A percentile compares a stretch with the other conserved stretches of the same genome.
phyloP scores from a whole-genome alignment of 2,888 invertebrate species.

The Blastobasis lacticolella region DNA sequence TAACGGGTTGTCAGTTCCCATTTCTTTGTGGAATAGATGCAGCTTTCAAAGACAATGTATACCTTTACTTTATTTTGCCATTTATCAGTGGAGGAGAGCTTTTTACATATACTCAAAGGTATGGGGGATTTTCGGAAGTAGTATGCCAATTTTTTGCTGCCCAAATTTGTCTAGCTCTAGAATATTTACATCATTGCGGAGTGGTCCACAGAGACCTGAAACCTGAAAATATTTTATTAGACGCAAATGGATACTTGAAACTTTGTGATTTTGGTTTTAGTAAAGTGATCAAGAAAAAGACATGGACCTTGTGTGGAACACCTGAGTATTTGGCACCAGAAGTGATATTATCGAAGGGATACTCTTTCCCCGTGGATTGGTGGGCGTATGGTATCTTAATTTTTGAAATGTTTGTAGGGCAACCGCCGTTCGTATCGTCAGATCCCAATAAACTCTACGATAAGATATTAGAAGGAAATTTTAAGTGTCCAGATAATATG shows the following conservation, averaged over 20 bases:
- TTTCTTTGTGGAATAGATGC: constrained; percentile 87
- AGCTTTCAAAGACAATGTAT: constrained; percentile 88
- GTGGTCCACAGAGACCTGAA: constrained; percentile 92
- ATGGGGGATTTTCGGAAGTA: constrained; percentile 78
- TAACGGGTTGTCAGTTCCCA: constrained; percentile 88
- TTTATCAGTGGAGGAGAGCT: constrained; percentile 90
- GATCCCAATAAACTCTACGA: constrained; percentile 94
- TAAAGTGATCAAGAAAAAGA: constrained; percentile 82
- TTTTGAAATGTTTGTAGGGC: constrained; percentile 91
- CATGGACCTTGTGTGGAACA: constrained; percentile 95
- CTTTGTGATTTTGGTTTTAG: constrained; percentile 96
- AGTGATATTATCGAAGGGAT: constrained; percentile 90
- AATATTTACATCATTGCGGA: constrained; percentile 90
- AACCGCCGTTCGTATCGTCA: constrained; percentile 92
- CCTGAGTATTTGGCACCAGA: constrained; percentile 98
- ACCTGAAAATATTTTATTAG: constrained; percentile 91
- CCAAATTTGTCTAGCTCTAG: constrained; percentile 90
- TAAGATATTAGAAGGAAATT: constrained; percentile 91
- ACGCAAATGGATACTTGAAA: constrained; percentile 82
- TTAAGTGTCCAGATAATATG: constrained; percentile 86
- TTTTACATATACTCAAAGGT: constrained; percentile 82
- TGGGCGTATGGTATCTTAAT: constrained; percentile 93
- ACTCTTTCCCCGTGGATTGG: constrained; percentile 94
- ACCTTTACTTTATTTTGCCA: constrained; percentile 88
- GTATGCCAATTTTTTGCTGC: constrained; percentile 90